These are phyloP conservation scores for Melopsittacus undulatus DNA, from an alignment of 2,797 vertebrate genomes.

Conservation along the genomic window DNA sequence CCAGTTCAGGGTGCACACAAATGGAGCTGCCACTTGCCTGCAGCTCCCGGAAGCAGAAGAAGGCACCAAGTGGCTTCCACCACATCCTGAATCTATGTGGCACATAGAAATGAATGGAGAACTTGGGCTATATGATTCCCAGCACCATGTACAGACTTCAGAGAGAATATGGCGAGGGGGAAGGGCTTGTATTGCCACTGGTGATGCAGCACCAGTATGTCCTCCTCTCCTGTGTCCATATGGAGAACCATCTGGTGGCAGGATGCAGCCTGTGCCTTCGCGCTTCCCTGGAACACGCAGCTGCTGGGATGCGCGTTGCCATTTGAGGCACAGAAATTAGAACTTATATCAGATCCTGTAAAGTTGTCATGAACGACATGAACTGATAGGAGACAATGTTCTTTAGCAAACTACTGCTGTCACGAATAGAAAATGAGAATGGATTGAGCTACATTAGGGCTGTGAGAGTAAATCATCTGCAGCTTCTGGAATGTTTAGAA, in stretches of 20 bases:
- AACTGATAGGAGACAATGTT: constrained; percentile 23
- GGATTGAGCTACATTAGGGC: constrained; percentile 43
- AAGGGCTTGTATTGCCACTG: constrained; percentile 50
- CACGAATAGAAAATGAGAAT: constrained; percentile 49
- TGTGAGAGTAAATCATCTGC: constrained; percentile 37
- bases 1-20: background rate
- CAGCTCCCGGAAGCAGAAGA: background rate
- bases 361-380: constrained; percentile 35
- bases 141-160: background rate
- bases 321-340: constrained; percentile 24
- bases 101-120: background rate
- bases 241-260: constrained; percentile 68
- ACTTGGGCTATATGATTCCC: background rate
- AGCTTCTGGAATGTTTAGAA: constrained; percentile 56
- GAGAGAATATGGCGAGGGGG: background rate
- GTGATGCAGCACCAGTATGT: constrained; percentile 63
- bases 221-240: constrained; percentile 66
- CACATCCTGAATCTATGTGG: background rate
- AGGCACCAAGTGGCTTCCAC: background rate
- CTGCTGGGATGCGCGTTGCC: background rate
- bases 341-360: constrained; percentile 18
- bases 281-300: constrained; percentile 50
- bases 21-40: background rate
- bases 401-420: constrained; percentile 33
- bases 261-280: constrained; percentile 59